Conservation (phyloP, 2,888 invertebrate species). For the Atrina japonica region DNA sequence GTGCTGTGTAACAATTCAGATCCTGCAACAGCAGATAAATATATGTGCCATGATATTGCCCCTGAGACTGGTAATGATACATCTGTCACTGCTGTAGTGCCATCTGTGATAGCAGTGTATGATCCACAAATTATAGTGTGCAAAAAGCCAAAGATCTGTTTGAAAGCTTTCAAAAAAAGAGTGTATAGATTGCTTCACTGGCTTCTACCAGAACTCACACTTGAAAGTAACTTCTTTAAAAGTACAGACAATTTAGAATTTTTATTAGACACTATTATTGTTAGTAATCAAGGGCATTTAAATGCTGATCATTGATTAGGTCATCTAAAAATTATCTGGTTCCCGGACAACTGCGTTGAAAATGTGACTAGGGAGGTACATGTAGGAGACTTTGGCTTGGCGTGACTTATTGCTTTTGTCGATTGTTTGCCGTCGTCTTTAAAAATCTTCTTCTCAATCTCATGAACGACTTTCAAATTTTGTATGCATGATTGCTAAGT, state of each 20-base stretch:
- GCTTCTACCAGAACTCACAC: conserved; percentile 37
- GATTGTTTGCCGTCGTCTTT: too few relatives aligned
- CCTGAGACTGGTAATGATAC: conserved; percentile 15
- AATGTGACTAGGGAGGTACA: too few relatives aligned
- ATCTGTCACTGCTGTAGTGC: neutral
- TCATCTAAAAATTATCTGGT: too few relatives aligned
- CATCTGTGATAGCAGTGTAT: conserved; percentile 31
- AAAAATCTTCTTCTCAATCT: too few relatives aligned
- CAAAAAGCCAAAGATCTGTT: conserved; percentile 42
- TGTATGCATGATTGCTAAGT: too few relatives aligned
- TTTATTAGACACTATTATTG: conserved; percentile 35
- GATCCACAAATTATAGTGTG: conserved; percentile 33
- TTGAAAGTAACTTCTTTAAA: conserved; percentile 39
- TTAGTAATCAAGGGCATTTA: conserved; percentile 25
- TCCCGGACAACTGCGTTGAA: too few relatives aligned
- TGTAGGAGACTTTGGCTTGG: too few relatives aligned
- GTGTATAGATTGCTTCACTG: conserved; percentile 24
- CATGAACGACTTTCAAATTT: too few relatives aligned
- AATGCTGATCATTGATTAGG: neutral
- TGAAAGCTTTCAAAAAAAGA: conserved; percentile 36
- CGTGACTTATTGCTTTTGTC: too few relatives aligned
- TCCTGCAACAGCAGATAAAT: neutral
- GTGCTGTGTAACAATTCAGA: conserved; percentile 11
- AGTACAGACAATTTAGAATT: conserved; percentile 40
- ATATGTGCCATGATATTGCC: neutral